Evolutionary conservation across 2,888 invertebrate species (phyloP), one percentile per base, ranked within the genome.

Genomic region (Andricus curvator): DNA sequence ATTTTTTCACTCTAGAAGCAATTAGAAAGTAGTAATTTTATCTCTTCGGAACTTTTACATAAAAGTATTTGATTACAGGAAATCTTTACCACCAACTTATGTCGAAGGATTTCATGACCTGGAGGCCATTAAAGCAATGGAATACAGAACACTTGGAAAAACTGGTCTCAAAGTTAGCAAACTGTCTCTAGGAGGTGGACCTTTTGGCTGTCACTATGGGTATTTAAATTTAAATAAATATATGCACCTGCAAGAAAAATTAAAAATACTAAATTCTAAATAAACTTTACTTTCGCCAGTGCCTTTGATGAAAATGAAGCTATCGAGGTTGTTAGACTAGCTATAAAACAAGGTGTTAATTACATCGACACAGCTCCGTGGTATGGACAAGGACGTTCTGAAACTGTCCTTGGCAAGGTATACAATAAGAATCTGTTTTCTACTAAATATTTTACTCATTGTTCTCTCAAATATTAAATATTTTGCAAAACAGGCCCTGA

Each of bases 351-450:
- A 62, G 99, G 98, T 9, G 94, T 99, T 25, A 99, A 99, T 93
- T 98, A 97, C 88, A 95, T 99, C 81, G 99, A 99, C 91, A 98
- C 98, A 0, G 97, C 96, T 0, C 98, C 98, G 0, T 99, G 96
- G 96, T 99, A 99, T 90, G 99, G 99, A 0, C 96, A 97, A 90
- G 97, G 98, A 0, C 94, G 94, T 82, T 97, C 98, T 0, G 98
- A 99, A 93, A 94, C 94, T 84, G 94, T 96, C 17, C 93, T 98
- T 33, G 99, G 98, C 84, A 96, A 96, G 94, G 96, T 96, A 92
- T 85, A 68, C 65, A 41, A 60, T 78, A 78, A 62, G 25, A 11
- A 62, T n/a, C 17, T 33, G 20, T 20, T 22, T 4, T 44, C 41
- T 41, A 9, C 37, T 41, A 0, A 33, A 25, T 60, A 29, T 70